Conservation (phyloP, 2,113 vertebrate species). For the Fregetta grallaria region DNA sequence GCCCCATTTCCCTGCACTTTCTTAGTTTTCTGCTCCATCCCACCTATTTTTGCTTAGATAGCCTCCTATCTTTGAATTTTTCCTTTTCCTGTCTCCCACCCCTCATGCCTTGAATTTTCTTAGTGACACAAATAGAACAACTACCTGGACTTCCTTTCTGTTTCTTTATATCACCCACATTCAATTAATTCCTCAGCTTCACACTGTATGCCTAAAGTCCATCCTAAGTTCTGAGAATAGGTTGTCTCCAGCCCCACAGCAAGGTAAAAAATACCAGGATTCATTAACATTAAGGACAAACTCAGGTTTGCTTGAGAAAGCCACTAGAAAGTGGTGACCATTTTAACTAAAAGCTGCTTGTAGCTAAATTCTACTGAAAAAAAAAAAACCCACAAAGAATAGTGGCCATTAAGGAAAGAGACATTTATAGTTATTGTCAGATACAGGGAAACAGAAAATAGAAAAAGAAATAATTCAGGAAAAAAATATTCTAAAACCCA, state of each 20-base stretch:
- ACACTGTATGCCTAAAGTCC: neutral
- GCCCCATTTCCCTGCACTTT: neutral
- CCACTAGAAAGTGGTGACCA: neutral
- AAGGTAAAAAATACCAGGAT: neutral
- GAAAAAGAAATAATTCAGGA: neutral
- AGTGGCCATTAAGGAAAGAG: neutral
- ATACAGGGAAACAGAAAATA: neutral
- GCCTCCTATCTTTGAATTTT: neutral
- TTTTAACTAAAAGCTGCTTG: neutral
- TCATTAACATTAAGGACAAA: neutral
- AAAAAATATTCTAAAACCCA: neutral
- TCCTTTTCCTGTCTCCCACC: neutral
- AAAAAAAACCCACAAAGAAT: neutral
- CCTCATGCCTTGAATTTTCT: neutral
- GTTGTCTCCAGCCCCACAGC: neutral
- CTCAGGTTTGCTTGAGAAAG: neutral
- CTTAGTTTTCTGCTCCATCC: neutral
- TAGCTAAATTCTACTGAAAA: neutral
- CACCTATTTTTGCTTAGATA: neutral
- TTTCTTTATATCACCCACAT: neutral
- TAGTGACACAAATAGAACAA: neutral
- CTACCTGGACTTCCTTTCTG: neutral
- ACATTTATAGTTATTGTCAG: neutral
- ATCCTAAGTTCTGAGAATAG: neutral
- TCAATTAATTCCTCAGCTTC: neutral